Base-by-base conservation (phyloP, 2,797 vertebrate species). In the Tokudaia muenninki region DNA sequence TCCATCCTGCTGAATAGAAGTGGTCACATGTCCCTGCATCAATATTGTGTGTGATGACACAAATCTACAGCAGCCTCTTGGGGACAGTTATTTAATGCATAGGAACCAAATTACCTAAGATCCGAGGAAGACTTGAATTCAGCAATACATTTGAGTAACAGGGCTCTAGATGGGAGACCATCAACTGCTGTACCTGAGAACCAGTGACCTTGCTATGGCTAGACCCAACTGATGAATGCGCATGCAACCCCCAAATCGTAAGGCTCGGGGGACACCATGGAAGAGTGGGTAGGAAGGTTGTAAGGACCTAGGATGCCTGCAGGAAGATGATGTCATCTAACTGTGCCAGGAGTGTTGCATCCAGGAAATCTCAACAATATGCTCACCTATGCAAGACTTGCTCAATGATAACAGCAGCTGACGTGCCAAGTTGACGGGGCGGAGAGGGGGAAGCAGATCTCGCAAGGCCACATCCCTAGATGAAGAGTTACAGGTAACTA, bases 81-180 rank as follows among this genome's bases (percentile, higher is more conserved):
- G 87, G 50, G 31, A 80, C 3, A 7, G 9, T 94, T 91, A 47
- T 70, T 83, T 94, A 75, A 84, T 90, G 19, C 65, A 80, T 50
- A 44, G 57, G 80, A 31, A 92, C 22, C 2, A 41, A 92, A 93
- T 96, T 70, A 70, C 41, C 41, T 41, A 55, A 75, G 31, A 92
- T 88, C 26, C 29, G 70, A 90, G 47, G 50, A 84, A 93, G 57
- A 79, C 11, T 41, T 94, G 59, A 81, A 91, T 79, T 91, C 52
- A 29, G 4, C 84, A 59, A 88, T 59, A 6, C 21, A 52, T 57
- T 41, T 78, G 78, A 21, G 31, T 22, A 41, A 24, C 74, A 26
- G 17, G 4, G 14, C 78, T 95, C 44, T 70, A 80, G 52, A 52
- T 77, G 22, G 87, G 75, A 47, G 50, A 31, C 44, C 80, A 41